These are phyloP conservation scores for Lottia gigantea DNA, from an alignment of 2,888 invertebrate species.

Conservation along the genomic window DNA sequence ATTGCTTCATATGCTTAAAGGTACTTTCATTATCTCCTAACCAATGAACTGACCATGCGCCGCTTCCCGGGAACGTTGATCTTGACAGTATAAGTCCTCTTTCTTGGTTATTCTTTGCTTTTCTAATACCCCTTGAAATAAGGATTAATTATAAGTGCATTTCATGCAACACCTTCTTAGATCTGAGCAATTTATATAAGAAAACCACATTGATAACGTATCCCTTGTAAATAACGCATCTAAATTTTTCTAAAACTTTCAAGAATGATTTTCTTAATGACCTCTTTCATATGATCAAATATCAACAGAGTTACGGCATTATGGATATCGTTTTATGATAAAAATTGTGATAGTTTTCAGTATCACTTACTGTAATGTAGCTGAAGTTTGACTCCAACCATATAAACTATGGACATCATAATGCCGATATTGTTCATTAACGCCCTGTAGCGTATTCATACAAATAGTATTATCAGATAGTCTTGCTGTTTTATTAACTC, in stretches of 20 bases:
- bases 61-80: slow-evolving; percentile 62
- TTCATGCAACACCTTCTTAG: no score
- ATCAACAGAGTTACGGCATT: no score
- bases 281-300: no score
- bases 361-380: slow-evolving; percentile 72
- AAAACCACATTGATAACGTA: no score
- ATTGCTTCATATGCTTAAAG: slow-evolving; percentile 65
- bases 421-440: slow-evolving; percentile 43
- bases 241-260: no score
- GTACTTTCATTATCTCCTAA: slow-evolving; percentile 60
- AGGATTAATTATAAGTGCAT: no score
- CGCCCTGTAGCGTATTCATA: slow-evolving; percentile 65
- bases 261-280: no score
- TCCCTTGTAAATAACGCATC: no score
- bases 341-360: no score
- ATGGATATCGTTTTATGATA: no score
- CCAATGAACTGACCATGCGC: slow-evolving; percentile 60
- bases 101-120: slow-evolving; percentile 51
- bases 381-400: slow-evolving; percentile 76
- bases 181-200: no score
- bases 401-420: slow-evolving; percentile 63
- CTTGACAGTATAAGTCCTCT: slow-evolving; percentile 73
- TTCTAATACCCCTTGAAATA: background rate
- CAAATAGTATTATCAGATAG: slow-evolving; percentile 62
- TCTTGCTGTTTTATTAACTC: slow-evolving; percentile 6